Evolutionary conservation across 2,888 invertebrate genomes (phyloP), one percentile per base, ranked within the genome.

Genomic region (Polymixis flavicincta): DNA sequence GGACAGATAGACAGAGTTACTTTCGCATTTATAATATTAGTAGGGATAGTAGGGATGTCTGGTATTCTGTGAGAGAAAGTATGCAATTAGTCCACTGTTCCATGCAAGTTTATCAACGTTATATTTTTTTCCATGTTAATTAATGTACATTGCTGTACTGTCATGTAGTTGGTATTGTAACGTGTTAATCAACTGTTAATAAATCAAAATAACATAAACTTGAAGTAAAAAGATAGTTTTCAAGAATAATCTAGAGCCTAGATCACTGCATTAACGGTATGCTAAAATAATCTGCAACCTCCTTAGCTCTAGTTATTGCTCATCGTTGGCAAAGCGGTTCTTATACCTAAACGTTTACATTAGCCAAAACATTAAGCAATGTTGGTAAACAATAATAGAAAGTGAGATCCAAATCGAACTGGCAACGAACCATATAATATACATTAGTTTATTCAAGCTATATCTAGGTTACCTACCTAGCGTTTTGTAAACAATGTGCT

Each of bases 401-500:
- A 74, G 48, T n/a, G 17, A 64, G 4, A 64, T 25, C 6, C 19
- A 60, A 64, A 42, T 66, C 3, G 60, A 64, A 65, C 52, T 71
- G 76, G 22, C 57, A 64, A 60, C 7, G 28, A 66, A 67, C n/a
- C 45, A 19, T 66, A 57, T 60, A 52, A n/a, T 63, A 32, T 55
- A 70, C 13, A 64, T 14, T 11, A 19, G 8, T 64, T 67, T 71
- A 14, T 57, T 48, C 22, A 28, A 45, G 8, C 11, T 54, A 57
- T 52, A 68, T 1, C 25, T 32, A 55, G 17, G 3, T 11, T 66
- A 42, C 1, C 25, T n/a, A 14, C 54, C 14, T 6, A 25, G 19
- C 22, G 13, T 54, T 63, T n/a, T 63, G 63, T 60, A 68, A 78
- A 73, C 75, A 82, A 64, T 82, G 74, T 80, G 69, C 64, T 76